Evolutionary conservation across 2,888 invertebrate genomes (phyloP), one percentile per base, ranked within the genome.

Genomic region (Entomobrya proxima): DNA sequence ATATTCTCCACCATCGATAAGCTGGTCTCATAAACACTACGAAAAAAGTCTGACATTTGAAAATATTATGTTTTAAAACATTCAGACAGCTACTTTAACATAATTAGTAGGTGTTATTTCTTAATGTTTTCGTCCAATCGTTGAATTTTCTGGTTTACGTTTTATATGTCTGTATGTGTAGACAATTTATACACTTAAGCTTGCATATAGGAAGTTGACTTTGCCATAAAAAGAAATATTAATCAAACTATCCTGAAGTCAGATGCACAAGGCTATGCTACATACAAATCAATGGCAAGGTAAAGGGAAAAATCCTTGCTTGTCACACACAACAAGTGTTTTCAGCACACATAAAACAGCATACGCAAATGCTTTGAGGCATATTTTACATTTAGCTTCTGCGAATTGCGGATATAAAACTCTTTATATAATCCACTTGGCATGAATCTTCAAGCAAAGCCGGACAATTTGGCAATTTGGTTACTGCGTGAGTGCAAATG

Each of bases 251-350:
- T 24, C 67, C 40, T 67, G 67, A 67, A 67, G 40, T 67, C 67
- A 67, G 21, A 61, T 35, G 67, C 21, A 40, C 67, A 67, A 67
- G 67, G 40, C 21, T 67, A 35, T 35, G 13, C 15, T 2, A 40
- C 21, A 58, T 27, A 40, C 37, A 58, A 76, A 76, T 37, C 58
- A 76, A 76, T 76, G 58, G 64, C 64, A 78, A 78, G 78, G 78
- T 78, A 64, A 78, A 78, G 78, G 50, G 78, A 78, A 78, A 78
- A 27, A 78, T 76, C 78, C 78, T 78, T 78, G 78, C 78, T 64
- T 78, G 78, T 78, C 78, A 78, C 64, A 64, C 24, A 78, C 64
- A 78, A 40, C 67, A 67, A 67, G 40, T 24, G 9, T 50, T 74
- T 47, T 32, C 27, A 74, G 74, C 18, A n/a, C 18, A 64, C 4